A percentile compares a stretch with the other conserved stretches of the same genome.
Evolutionary conservation across 2,888 invertebrate species (phyloP).

Genomic region (Dinocampus coccinellae): DNA sequence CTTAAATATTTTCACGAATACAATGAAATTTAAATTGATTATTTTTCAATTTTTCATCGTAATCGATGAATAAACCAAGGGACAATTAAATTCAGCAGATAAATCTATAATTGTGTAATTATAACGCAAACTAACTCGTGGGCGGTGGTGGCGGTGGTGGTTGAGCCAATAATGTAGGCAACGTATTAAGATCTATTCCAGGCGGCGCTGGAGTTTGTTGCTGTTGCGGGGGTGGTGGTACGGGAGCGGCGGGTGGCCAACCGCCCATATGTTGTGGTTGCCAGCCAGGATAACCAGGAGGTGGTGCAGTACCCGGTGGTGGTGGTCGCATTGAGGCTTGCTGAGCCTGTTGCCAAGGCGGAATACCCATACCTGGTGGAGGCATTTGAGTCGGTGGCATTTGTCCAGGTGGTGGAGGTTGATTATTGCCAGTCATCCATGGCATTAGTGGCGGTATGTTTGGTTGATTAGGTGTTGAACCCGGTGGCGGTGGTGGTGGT

Average conservation of each 20-base stretch:
- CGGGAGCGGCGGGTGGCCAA: constrained; percentile 67
- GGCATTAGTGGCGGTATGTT: constrained; percentile 72
- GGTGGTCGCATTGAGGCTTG: constrained; percentile 64
- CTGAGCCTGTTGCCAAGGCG: constrained; percentile 64
- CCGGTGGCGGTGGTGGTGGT: constrained; percentile 71
- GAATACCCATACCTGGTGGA: constrained; percentile 67
- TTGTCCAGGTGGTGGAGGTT: constrained; percentile 66
- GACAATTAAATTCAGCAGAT: not conserved
- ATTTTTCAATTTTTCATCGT: not conserved
- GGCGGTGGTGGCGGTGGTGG: constrained; percentile 79
- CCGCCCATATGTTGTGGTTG: constrained; percentile 62
- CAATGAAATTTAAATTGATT: not conserved
- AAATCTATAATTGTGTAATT: constrained; percentile 8
- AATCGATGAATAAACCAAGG: not conserved
- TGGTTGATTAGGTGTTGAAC: constrained; percentile 69
- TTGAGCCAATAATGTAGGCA: constrained; percentile 74
- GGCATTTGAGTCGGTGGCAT: constrained; percentile 59
- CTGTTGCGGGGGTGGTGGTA: constrained; percentile 72
- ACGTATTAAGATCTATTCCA: constrained; percentile 72
- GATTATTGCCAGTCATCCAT: constrained; percentile 72
- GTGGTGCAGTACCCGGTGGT: constrained; percentile 66
- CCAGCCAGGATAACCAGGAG: constrained; percentile 61
- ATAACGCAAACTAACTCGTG: constrained; percentile 60
- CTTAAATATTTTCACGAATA: not conserved
- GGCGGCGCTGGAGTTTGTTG: constrained; percentile 68